Evolutionary conservation across 2,797 vertebrate species (phyloP).

Genomic region (Periparus ater): DNA sequence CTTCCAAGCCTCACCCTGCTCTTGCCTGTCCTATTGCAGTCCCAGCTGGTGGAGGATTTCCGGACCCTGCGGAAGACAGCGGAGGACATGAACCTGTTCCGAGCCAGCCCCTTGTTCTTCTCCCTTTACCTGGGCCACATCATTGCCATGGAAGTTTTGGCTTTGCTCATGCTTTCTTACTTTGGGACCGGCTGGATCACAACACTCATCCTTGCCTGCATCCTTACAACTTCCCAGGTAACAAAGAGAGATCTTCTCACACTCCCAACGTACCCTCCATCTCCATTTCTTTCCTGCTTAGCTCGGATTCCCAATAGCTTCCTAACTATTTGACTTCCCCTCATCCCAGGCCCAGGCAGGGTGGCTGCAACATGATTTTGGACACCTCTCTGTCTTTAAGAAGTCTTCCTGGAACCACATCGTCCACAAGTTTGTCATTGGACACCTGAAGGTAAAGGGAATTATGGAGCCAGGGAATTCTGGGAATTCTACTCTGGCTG

Average conservation of each 20-base stretch:
- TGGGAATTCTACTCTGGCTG: neutral
- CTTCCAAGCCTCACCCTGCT: neutral
- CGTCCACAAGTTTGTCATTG: slow-evolving; percentile 90
- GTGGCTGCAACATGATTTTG: slow-evolving; percentile 86
- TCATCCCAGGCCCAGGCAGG: slow-evolving; percentile 85
- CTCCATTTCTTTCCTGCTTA: neutral
- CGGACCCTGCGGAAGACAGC: slow-evolving; percentile 78
- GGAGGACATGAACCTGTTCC: slow-evolving; percentile 85
- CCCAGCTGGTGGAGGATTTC: slow-evolving; percentile 86
- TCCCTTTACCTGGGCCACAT: slow-evolving; percentile 86
- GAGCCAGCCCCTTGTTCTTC: slow-evolving; percentile 85
- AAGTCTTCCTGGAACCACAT: slow-evolving; percentile 91
- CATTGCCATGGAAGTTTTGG: slow-evolving; percentile 84
- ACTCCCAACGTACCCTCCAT: neutral
- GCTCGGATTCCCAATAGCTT: neutral
- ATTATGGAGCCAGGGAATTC: neutral
- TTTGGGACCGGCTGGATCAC: slow-evolving; percentile 88
- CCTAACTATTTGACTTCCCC: neutral
- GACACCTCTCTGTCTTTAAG: slow-evolving; percentile 93
- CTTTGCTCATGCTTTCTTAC: slow-evolving; percentile 81
- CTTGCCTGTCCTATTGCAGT: slow-evolving; percentile 65
- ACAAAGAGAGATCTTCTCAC: neutral
- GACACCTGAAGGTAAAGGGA: slow-evolving; percentile 89
- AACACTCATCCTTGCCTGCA: slow-evolving; percentile 78
- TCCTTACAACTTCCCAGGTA: slow-evolving; percentile 89